A percentile compares a stretch with the other conserved stretches of the same genome.
Evolutionary conservation across 2,888 invertebrate genomes (phyloP).

Genomic region (Cistogaster globosa): DNA sequence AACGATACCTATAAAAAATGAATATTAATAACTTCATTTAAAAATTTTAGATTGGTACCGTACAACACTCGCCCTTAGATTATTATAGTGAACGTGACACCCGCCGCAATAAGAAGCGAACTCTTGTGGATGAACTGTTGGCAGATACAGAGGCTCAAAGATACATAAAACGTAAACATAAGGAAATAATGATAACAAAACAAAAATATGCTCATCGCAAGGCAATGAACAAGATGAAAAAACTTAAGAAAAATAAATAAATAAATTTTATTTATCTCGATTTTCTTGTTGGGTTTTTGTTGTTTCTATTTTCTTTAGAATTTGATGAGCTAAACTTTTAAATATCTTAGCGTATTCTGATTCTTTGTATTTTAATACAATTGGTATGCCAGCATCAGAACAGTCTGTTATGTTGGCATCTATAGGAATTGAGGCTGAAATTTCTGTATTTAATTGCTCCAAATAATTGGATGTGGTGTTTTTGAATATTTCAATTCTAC

Average conservation of each 20-base stretch:
- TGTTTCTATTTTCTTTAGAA: constrained; percentile 58
- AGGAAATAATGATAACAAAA: constrained; percentile 88
- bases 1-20: not conserved
- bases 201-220: constrained; percentile 88
- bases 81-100: constrained; percentile 93
- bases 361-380: constrained; percentile 78
- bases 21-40: not conserved
- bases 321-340: constrained; percentile 69
- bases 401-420: constrained; percentile 79
- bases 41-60: constrained; percentile 87
- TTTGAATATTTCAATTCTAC: constrained; percentile 89
- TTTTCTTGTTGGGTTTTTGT: constrained; percentile 4
- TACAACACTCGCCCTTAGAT: constrained; percentile 93
- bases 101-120: constrained; percentile 93
- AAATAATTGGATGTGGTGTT: constrained; percentile 86
- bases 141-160: constrained; percentile 93
- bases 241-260: constrained; percentile 82
- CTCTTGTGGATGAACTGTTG: constrained; percentile 96
- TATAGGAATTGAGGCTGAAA: constrained; percentile 86
- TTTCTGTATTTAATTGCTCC: constrained; percentile 86
- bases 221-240: constrained; percentile 89
- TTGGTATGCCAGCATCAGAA: constrained; percentile 80
- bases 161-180: constrained; percentile 91
- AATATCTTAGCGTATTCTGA: constrained; percentile 78
- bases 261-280: constrained; percentile 39